phyloP scores from a whole-genome alignment of 2,113 vertebrate species.

The Cathartes aura region DNA sequence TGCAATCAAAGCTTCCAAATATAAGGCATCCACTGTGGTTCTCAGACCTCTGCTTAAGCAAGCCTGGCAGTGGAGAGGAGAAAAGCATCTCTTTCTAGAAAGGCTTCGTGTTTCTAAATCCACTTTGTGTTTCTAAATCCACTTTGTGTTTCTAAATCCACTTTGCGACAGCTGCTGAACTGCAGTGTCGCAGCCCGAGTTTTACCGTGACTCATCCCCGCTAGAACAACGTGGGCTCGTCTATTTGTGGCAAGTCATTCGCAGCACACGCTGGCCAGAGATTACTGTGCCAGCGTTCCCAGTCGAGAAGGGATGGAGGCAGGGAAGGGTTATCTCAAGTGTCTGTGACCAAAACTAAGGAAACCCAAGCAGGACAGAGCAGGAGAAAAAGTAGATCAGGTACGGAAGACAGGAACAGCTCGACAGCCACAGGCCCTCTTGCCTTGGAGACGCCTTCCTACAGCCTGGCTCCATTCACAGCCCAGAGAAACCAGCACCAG shows the following conservation, averaged over 20 bases:
- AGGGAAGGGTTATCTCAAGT: not conserved
- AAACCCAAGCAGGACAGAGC: not conserved
- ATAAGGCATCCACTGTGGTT: not conserved
- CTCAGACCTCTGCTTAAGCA: not conserved
- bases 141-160: not conserved
- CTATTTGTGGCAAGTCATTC: not conserved
- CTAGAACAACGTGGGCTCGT: not conserved
- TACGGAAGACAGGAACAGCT: not conserved
- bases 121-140: not conserved
- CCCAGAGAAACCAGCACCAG: not conserved
- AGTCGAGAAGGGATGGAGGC: not conserved
- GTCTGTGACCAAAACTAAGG: rapidly evolving
- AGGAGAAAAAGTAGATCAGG: not conserved
- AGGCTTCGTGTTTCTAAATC: not conserved
- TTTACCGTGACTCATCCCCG: not conserved
- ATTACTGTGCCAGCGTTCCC: not conserved
- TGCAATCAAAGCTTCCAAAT: not conserved
- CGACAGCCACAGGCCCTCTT: not conserved
- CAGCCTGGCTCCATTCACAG: not conserved
- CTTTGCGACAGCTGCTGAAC: not conserved
- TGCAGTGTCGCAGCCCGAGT: not conserved
- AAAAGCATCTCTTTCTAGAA: not conserved
- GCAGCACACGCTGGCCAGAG: not conserved
- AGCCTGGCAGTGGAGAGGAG: not conserved
- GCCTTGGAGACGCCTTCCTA: not conserved